Conservation (phyloP, 1,140 invertebrate genomes). For the Oryzaephilus surinamensis region DNA sequence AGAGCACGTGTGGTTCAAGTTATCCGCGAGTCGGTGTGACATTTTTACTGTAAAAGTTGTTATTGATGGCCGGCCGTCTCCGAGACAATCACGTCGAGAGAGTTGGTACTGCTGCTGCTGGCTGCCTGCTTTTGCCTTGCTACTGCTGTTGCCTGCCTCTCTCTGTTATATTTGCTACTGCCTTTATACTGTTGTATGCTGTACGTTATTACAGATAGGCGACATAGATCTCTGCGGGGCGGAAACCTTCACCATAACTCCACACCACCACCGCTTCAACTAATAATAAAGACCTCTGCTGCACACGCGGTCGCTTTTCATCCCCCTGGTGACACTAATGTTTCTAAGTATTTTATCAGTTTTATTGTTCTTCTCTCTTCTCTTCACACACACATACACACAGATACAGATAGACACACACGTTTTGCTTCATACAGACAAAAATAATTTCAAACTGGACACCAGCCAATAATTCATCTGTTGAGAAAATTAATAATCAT, state of each 20-base stretch:
- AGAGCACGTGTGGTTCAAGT: slow-evolving; percentile 10
- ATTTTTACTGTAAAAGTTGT: slow-evolving; percentile 27
- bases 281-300: slow-evolving; percentile 33
- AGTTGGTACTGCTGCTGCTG: too few species aligned
- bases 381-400: too few species aligned
- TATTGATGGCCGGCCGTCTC: slow-evolving; percentile 21
- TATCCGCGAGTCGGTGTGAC: slow-evolving; percentile 12
- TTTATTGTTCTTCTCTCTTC: slow-evolving; percentile 34
- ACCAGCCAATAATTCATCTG: too few species aligned
- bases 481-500: too few species aligned
- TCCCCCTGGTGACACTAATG: slow-evolving; percentile 32
- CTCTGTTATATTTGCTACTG: too few species aligned
- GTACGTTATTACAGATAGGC: slow-evolving; percentile 20
- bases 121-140: too few species aligned
- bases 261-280: slow-evolving; percentile 17
- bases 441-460: too few species aligned
- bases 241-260: slow-evolving; percentile 25
- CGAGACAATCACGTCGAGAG: slow-evolving; percentile 19
- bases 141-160: too few species aligned
- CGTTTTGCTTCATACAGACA: too few species aligned
- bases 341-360: slow-evolving; percentile 34
- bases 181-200: too few species aligned
- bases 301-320: slow-evolving; percentile 28
- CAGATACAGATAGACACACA: too few species aligned
- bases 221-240: slow-evolving; percentile 12